Conservation (phyloP, 1,140 invertebrate genomes). For the Cardiocondyla obscurior region DNA sequence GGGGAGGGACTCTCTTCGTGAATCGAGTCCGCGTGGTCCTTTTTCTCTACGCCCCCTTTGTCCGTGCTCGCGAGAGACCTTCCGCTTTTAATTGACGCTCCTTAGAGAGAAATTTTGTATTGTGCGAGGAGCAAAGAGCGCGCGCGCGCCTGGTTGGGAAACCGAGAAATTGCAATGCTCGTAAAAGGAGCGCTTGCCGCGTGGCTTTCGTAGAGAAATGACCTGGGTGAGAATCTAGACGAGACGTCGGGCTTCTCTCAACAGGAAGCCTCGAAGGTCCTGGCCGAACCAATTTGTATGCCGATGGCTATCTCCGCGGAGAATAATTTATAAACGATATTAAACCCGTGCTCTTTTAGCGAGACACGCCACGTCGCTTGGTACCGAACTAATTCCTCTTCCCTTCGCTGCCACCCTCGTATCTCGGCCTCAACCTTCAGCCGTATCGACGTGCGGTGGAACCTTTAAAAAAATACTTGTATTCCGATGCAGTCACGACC, state of each 20-base stretch:
- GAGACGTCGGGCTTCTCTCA: slow-evolving; percentile 41
- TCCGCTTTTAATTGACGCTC: not conserved
- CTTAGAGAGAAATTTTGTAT: not conserved
- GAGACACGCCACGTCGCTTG: slow-evolving; percentile 66
- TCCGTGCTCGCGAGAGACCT: not conserved
- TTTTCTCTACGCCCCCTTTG: not conserved
- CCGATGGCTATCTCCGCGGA: slow-evolving; percentile 74
- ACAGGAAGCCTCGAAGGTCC: slow-evolving; percentile 44
- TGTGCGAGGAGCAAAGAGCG: not conserved
- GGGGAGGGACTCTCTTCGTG: not conserved
- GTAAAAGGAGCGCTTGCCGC: not conserved
- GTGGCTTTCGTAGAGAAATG: slow-evolving; percentile 44
- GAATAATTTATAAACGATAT: slow-evolving; percentile 78
- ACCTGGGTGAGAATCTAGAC: slow-evolving; percentile 46
- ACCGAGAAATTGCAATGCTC: not conserved
- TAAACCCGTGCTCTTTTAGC: slow-evolving; percentile 71
- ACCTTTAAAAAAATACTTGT: slow-evolving; percentile 37
- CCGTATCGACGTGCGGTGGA: not conserved
- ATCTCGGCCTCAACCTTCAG: not conserved
- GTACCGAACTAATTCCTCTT: slow-evolving; percentile 60
- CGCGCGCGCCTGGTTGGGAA: not conserved
- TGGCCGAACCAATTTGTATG: slow-evolving; percentile 75
- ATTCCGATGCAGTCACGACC: slow-evolving; percentile 4
- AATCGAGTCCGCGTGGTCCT: not conserved
- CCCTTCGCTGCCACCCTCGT: not conserved